Percentiles rank a stretch among this genome's conserved stretches.
These are phyloP conservation scores for Anneissia japonica DNA, from an alignment of 35 echinoderm and acorn worm species.

Conservation along the genomic window DNA sequence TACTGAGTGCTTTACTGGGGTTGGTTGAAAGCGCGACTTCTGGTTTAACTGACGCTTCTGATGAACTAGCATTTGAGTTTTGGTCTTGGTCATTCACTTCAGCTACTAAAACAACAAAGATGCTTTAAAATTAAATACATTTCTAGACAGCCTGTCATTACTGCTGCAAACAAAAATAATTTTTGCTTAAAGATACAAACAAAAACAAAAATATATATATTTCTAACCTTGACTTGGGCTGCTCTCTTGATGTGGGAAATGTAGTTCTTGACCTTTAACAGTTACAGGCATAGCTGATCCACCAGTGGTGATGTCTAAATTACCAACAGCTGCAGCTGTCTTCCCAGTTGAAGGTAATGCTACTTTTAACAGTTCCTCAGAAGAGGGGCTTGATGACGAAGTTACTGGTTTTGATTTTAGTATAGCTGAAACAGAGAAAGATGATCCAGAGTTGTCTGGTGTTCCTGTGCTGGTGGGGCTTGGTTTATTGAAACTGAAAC, in stretches of 20 bases:
- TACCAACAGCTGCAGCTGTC: neutral
- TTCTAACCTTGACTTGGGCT: neutral
- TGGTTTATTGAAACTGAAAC: neutral
- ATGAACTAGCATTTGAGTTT: no score
- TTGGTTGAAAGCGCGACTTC: no score
- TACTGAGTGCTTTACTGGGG: no score
- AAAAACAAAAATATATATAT: neutral
- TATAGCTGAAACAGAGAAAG: neutral
- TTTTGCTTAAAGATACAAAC: neutral
- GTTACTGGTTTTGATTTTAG: neutral
- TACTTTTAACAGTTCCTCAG: neutral
- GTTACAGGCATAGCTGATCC: neutral
- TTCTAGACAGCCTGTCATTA: no score
- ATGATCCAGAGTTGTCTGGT: neutral
- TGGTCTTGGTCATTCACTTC: no score
- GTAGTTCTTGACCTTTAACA: neutral
- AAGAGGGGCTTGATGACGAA: neutral
- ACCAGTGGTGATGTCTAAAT: neutral
- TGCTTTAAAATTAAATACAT: no score
- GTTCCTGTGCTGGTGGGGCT: neutral
- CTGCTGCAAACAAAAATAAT: no score
- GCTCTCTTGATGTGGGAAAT: neutral
- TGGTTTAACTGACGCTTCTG: no score
- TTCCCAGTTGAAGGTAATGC: neutral
- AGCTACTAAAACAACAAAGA: no score